Conservation (phyloP, 92 coral and sea anemone species). For the Phymanthus crucifer region DNA sequence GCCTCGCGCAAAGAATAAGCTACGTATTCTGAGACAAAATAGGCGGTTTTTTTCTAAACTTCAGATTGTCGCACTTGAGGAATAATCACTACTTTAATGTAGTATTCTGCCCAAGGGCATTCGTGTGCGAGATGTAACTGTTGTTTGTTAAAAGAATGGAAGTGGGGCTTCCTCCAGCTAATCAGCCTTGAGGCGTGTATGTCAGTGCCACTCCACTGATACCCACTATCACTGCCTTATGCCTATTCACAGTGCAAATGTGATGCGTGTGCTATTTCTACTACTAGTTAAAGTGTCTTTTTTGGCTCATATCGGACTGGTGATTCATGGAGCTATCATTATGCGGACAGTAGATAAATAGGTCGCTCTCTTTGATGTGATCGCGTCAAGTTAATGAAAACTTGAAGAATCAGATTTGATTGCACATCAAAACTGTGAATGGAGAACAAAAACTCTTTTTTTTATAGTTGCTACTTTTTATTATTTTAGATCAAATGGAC, state of each 20-base stretch:
- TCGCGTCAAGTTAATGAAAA: neutral
- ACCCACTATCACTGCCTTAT: neutral
- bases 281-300: neutral
- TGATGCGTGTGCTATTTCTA: neutral
- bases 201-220: neutral
- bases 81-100: neutral
- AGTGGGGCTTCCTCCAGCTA: neutral
- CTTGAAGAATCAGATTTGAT: neutral
- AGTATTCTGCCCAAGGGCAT: constrained; percentile 3
- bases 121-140: neutral
- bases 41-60: neutral
- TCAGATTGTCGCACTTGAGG: constrained; percentile 16
- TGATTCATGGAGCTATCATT: neutral
- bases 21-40: neutral
- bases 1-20: neutral
- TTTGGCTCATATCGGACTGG: neutral
- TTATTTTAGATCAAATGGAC: neutral
- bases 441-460: neutral
- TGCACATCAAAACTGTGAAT: neutral
- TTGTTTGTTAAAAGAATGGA: constrained; percentile 6
- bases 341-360: neutral
- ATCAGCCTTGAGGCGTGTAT: neutral
- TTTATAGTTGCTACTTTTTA: neutral
- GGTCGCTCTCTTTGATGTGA: neutral
- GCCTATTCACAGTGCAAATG: neutral